These are phyloP conservation scores for Athene cunicularia DNA, from an alignment of 2,113 vertebrate species.

Conservation along the genomic window DNA sequence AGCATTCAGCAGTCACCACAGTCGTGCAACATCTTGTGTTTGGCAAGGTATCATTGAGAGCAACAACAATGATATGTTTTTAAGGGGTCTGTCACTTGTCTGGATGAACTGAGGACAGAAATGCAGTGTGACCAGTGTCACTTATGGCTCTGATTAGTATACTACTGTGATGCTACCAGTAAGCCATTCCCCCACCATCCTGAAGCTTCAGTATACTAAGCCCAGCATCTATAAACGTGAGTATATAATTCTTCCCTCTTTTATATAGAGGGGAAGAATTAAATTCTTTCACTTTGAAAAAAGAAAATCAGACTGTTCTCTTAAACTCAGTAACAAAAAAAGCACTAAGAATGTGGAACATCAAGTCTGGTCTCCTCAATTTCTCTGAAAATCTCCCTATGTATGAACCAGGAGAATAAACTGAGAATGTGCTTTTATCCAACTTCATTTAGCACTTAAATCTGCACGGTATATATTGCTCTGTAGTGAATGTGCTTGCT, in stretches of 20 bases:
- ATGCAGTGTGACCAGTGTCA: neutral
- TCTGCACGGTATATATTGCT: neutral
- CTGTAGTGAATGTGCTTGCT: neutral
- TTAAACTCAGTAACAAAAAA: neutral
- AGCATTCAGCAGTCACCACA: neutral
- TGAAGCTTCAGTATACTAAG: neutral
- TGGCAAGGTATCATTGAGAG: neutral
- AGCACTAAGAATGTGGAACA: neutral
- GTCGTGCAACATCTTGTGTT: rapidly evolving
- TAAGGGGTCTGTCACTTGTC: neutral
- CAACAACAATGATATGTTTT: neutral
- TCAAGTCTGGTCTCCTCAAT: neutral
- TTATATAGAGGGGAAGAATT: neutral
- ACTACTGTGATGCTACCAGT: neutral
- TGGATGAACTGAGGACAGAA: neutral
- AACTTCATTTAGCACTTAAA: neutral
- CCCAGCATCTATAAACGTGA: neutral
- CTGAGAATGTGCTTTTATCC: neutral
- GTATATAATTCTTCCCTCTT: neutral
- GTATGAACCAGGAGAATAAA: neutral
- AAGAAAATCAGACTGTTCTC: neutral
- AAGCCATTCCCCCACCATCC: neutral
- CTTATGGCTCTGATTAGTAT: neutral
- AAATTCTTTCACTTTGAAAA: neutral
- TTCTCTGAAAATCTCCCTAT: neutral